phyloP scores from a whole-genome alignment of 2,888 invertebrate species.

The Sarcophaga subvicina region DNA sequence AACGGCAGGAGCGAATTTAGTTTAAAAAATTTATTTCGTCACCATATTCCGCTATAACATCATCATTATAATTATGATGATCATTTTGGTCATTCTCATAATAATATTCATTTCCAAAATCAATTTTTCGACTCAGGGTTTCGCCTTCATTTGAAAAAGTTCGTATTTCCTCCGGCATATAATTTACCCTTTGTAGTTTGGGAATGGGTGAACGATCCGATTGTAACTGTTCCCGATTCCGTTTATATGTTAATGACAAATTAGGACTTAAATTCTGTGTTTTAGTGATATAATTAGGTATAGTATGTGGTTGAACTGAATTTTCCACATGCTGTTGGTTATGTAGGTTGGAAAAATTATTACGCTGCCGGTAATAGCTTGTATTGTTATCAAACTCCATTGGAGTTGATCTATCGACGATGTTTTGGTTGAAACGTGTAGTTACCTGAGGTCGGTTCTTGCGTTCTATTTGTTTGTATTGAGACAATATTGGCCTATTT shows the following conservation, averaged over 20 bases:
- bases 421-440: neutral
- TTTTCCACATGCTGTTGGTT: slow-evolving; percentile 44
- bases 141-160: no score
- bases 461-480: slow-evolving; percentile 36
- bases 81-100: no score
- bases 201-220: slow-evolving; percentile 31
- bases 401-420: neutral
- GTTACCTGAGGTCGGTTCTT: slow-evolving; percentile 29
- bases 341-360: slow-evolving; percentile 5
- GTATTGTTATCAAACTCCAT: neutral
- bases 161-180: neutral
- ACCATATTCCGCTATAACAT: neutral
- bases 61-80: no score
- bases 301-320: slow-evolving; percentile 7
- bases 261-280: slow-evolving; percentile 16
- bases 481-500: slow-evolving; percentile 29
- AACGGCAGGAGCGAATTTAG: slow-evolving; percentile 19
- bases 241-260: slow-evolving; percentile 37
- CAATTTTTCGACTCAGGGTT: no score
- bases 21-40: slow-evolving; percentile 39
- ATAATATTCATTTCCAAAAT: no score
- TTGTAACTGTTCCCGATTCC: slow-evolving; percentile 16
- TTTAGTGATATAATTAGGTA: slow-evolving; percentile 6
- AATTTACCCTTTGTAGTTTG: slow-evolving; percentile 45
- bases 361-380: neutral